Evolutionary conservation across 2,888 invertebrate species (phyloP).

Genomic region (Laspeyria flexula): DNA sequence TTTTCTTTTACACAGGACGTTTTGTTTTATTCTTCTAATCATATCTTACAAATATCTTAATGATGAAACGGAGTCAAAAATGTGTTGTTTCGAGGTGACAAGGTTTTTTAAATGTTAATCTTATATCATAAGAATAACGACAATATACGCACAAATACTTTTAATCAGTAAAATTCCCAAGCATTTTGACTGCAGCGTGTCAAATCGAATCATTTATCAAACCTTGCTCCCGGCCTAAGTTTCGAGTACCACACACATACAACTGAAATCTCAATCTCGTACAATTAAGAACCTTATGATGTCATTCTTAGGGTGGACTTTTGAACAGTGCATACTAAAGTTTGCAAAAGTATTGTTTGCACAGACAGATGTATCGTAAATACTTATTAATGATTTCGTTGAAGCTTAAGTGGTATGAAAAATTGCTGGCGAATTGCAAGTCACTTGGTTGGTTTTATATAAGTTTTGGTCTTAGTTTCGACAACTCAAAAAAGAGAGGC

Average conservation of each 20-base stretch:
- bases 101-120: no score
- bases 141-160: no score
- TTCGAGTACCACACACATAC: slow-evolving; percentile 52
- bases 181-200: slow-evolving; percentile 50
- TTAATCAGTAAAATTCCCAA: slow-evolving; percentile 64
- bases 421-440: slow-evolving; percentile 42
- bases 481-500: no score
- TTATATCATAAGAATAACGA: no score
- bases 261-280: background rate
- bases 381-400: slow-evolving; percentile 69
- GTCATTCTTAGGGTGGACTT: accelerated
- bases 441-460: slow-evolving; percentile 40
- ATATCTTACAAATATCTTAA: no score
- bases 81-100: no score
- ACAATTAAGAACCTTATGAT: slow-evolving; percentile 6
- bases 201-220: slow-evolving; percentile 66
- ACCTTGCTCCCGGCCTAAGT: slow-evolving; percentile 52
- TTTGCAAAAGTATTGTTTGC: slow-evolving; percentile 58
- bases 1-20: no score
- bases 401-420: slow-evolving; percentile 58
- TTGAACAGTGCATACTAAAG: background rate
- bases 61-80: no score
- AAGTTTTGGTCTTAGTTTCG: slow-evolving; percentile 10
- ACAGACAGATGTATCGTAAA: slow-evolving; percentile 70
- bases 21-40: no score